Base-by-base conservation (phyloP, 2,888 invertebrate species). In the Sphaerophoria taeniata region DNA sequence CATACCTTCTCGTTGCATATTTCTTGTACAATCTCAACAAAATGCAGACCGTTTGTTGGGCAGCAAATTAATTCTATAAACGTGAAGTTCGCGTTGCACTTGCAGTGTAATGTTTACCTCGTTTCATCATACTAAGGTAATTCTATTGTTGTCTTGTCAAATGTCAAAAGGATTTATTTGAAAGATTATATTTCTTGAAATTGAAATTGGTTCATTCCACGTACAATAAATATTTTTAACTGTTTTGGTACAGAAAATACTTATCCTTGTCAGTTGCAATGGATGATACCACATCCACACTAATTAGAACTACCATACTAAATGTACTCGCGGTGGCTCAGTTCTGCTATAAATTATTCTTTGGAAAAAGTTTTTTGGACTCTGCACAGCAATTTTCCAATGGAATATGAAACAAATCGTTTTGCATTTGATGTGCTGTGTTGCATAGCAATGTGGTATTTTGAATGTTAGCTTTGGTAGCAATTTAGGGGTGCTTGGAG, bases 31-130 rank as follows among this genome's bases (percentile, higher is more conserved):
- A 60, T 39, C 60, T 39, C 39, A 24, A 60, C 43, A 60, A 39
- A 43, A 60, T 60, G 60, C 60, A 60, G 39, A 60, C 24, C 24
- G 60, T 63, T 63, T 63, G 63, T 6, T 24, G 63, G 33, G 63
- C 63, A 63, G 47, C 47, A 47, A 63, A 63, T 63, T 47, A 47
- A 63, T 63, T 24, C n/a, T 63, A 34, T 63, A n/a, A 63, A 63
- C 63, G 33, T 47, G 61, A 16, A 61, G 36, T 6, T 24, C 24
- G 9, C 1, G 39, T 2, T 24, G 24, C n/a, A n/a, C n/a, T 39
- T 7, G 3, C 24, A 39, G n/a, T 6, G 39, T 39, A 3, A 43
- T 61, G 45, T 61, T 33, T 33, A 5, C 3, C 31, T 56, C 24
- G 43, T 16, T 58, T 31, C 3, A 60, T 60, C 58, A 60, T 60